phyloP scores from a whole-genome alignment of 1,140 invertebrate species.

The Leptopilina boulardi region DNA sequence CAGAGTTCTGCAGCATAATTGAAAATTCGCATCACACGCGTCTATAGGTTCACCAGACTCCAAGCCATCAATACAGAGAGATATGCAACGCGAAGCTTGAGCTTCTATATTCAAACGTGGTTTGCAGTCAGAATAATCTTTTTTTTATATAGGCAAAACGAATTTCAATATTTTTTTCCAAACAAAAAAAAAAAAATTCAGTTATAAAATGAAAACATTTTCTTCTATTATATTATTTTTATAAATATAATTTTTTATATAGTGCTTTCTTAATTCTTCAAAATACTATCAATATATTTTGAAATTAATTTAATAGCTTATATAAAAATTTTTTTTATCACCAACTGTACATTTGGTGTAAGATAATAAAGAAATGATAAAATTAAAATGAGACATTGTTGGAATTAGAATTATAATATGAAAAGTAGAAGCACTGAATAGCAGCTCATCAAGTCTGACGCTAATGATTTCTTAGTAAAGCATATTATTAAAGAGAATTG shows the following conservation, averaged over 20 bases:
- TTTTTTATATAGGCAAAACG: neutral
- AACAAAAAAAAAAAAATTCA: neutral
- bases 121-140: neutral
- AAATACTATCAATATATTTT: too few species aligned
- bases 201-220: neutral
- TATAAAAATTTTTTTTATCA: too few species aligned
- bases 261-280: too few species aligned
- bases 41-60: neutral
- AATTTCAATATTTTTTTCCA: neutral
- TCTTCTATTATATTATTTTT: neutral
- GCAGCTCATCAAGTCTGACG: conserved; percentile 49
- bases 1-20: conserved; percentile 27
- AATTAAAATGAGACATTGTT: conserved; percentile 31
- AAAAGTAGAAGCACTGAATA: conserved; percentile 41
- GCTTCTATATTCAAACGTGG: conserved; percentile 10
- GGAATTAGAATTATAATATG: conserved; percentile 43
- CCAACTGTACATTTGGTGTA: neutral
- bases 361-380: conserved; percentile 38
- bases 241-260: neutral
- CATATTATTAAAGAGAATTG: conserved; percentile 51
- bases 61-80: neutral
- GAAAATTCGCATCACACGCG: conserved; percentile 26
- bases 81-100: neutral
- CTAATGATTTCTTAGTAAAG: conserved; percentile 58
- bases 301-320: too few species aligned